Conservation (phyloP, 2,888 invertebrate genomes). For the Galeruca laticollis region DNA sequence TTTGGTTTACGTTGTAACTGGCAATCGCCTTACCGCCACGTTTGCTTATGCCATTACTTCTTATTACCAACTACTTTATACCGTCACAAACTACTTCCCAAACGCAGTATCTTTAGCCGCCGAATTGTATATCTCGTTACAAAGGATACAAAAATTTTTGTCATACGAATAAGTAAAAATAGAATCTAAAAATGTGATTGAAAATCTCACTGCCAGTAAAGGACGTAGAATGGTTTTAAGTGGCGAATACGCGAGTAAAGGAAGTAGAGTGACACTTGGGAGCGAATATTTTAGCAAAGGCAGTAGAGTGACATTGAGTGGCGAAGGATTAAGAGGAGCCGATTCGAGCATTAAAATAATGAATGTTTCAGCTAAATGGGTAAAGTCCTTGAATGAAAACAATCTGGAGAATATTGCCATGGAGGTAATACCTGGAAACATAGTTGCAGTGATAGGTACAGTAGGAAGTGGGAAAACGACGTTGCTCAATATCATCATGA, state of each 20-base stretch:
- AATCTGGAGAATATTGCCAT: conserved; percentile 74
- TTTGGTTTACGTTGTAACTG: conserved; percentile 78
- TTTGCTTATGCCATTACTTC: conserved; percentile 81
- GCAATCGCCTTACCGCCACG: conserved; percentile 69
- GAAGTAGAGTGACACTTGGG: too few relatives aligned
- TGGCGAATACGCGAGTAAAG: background rate
- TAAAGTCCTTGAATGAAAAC: conserved; percentile 52
- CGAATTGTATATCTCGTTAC: conserved; percentile 66
- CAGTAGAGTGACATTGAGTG: background rate
- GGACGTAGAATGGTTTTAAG: background rate
- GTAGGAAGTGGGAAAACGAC: conserved; percentile 75
- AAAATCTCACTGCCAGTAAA: background rate
- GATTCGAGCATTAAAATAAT: conserved; percentile 42
- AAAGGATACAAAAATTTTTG: conserved; percentile 71
- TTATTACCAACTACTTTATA: conserved; percentile 77
- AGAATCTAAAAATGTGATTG: background rate
- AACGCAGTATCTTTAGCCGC: conserved; percentile 76
- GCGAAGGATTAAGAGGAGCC: conserved; percentile 1
- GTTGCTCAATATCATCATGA: conserved; percentile 71
- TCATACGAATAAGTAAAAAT: conserved; percentile 55
- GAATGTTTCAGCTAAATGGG: conserved; percentile 78
- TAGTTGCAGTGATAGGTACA: conserved; percentile 71
- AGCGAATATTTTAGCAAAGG: too few relatives aligned
- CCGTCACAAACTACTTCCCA: conserved; percentile 75
- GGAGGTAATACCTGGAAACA: conserved; percentile 72